A percentile compares a stretch with the other conserved stretches of the same genome.
Conservation (phyloP, 2,797 vertebrate genomes). For the Lepus townsendii region DNA sequence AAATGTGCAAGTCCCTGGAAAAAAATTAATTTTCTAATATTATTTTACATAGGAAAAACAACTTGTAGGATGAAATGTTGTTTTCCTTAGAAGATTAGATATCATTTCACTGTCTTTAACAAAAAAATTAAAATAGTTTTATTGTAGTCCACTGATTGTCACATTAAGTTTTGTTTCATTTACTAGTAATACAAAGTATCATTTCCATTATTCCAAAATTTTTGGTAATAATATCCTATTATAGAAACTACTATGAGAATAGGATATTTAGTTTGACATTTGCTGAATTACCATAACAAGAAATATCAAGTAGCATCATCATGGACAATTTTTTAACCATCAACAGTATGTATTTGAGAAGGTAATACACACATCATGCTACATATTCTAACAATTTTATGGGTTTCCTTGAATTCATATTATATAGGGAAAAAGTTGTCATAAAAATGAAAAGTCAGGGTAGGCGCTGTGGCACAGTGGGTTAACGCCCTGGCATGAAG, state of each 20-base stretch:
- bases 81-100: slow-evolving; percentile 5
- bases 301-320: background rate
- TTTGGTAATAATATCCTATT: background rate
- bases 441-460: background rate
- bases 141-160: background rate
- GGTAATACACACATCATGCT: background rate
- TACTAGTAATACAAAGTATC: slow-evolving; percentile 27
- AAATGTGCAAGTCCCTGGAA: background rate
- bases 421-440: background rate
- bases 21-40: background rate
- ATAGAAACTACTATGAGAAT: slow-evolving; percentile 29
- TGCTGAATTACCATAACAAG: slow-evolving; percentile 13
- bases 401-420: background rate
- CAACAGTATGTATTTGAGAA: slow-evolving; percentile 14
- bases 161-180: slow-evolving; percentile 50
- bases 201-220: slow-evolving; percentile 41
- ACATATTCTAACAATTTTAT: background rate
- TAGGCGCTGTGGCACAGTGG: background rate
- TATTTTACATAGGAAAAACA: background rate
- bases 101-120: slow-evolving; percentile 3
- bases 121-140: slow-evolving; percentile 34
- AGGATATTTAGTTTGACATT: slow-evolving; percentile 46
- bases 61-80: background rate
- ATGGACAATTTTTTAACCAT: background rate
- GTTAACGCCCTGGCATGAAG: too few species aligned